A percentile compares a stretch with the other conserved stretches of the same genome.
Conservation (phyloP, 2,888 invertebrate genomes). For the Marasmarcha lunaedactyla region DNA sequence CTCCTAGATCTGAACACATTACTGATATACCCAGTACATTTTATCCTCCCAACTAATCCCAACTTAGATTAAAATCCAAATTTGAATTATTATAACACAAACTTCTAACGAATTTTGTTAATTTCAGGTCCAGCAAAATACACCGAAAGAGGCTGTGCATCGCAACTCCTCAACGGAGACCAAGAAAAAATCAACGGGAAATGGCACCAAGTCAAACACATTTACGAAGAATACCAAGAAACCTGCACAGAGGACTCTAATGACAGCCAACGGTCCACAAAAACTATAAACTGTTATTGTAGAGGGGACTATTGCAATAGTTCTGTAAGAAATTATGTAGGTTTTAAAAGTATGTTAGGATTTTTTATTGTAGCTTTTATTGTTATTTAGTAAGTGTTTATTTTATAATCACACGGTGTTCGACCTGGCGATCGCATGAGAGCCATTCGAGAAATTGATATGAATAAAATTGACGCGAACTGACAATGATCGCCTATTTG, state of each 20-base stretch:
- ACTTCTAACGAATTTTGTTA: too few species aligned
- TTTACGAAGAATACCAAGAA: conserved; percentile 78
- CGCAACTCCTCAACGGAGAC: conserved; percentile 74
- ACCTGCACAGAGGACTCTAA: conserved; percentile 74
- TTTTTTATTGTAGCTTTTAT: conserved; percentile 20
- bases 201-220: conserved; percentile 72
- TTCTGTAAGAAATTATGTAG: conserved; percentile 19
- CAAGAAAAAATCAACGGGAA: conserved; percentile 60
- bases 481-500: too few species aligned
- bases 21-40: too few species aligned
- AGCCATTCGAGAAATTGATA: too few species aligned
- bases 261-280: conserved; percentile 62
- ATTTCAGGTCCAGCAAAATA: conserved; percentile 16
- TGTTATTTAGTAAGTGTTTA: not conserved
- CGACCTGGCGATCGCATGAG: too few species aligned
- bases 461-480: too few species aligned
- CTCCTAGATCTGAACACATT: too few species aligned
- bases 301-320: conserved; percentile 78
- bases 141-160: conserved; percentile 75
- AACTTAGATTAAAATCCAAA: too few species aligned
- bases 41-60: too few species aligned
- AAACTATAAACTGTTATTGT: conserved; percentile 79
- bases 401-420: too few species aligned
- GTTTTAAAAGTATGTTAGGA: conserved; percentile 7
- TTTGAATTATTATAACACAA: too few species aligned